A percentile compares a stretch with the other conserved stretches of the same genome.
phyloP scores from a whole-genome alignment of 2,888 invertebrate genomes.

The Colostygia pectinataria region DNA sequence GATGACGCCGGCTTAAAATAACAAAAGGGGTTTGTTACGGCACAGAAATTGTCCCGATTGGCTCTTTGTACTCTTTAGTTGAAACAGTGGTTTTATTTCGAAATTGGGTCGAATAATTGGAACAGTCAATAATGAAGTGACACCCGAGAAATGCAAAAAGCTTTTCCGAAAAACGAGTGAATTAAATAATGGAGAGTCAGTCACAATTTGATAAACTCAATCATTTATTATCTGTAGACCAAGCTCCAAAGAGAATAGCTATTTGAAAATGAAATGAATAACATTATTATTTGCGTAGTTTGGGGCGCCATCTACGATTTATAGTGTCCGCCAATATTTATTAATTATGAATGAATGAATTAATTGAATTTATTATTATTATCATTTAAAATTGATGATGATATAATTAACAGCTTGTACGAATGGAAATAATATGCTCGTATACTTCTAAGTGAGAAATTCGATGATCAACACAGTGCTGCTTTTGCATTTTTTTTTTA shows the following conservation, averaged over 20 bases:
- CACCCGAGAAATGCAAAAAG: conserved; percentile 6
- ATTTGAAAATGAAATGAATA: too few relatives aligned
- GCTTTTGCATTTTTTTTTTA: too few relatives aligned
- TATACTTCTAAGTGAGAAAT: too few relatives aligned
- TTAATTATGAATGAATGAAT: too few relatives aligned
- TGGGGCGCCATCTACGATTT: too few relatives aligned
- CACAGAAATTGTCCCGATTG: conserved; percentile 9
- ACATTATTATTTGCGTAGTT: too few relatives aligned
- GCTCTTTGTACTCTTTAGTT: conserved; percentile 10
- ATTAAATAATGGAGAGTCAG: conserved; percentile 12
- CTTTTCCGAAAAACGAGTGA: conserved; percentile 2
- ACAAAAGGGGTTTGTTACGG: conserved; percentile 16
- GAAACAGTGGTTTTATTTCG: conserved; percentile 13
- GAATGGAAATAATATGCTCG: too few relatives aligned
- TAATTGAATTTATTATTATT: too few relatives aligned
- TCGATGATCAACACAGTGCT: too few relatives aligned
- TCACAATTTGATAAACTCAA: conserved; percentile 4
- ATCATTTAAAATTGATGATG: too few relatives aligned
- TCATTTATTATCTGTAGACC: background rate
- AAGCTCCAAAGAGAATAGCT: background rate
- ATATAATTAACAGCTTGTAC: too few relatives aligned
- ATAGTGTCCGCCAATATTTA: too few relatives aligned
- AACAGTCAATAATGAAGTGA: conserved; percentile 17
- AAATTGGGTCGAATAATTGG: conserved; percentile 21
- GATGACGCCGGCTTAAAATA: conserved; percentile 22